These are phyloP conservation scores for Leucophora obtusa DNA, from an alignment of 2,888 invertebrate genomes.

Conservation along the genomic window DNA sequence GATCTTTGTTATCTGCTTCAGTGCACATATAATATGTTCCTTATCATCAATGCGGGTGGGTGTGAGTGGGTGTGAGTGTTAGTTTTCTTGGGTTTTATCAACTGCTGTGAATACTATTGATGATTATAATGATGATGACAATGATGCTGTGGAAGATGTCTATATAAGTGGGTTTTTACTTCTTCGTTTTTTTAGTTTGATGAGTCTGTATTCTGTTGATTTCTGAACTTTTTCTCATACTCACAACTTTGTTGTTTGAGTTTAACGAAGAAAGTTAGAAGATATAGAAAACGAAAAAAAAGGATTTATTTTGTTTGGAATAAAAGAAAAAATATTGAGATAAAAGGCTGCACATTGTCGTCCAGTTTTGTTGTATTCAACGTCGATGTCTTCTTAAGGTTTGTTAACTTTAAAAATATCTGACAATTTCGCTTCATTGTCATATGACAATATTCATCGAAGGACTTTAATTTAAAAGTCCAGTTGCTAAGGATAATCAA, in stretches of 20 bases:
- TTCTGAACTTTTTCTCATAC: conserved; percentile 28
- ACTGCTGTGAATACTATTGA: conserved; percentile 41
- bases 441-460: conserved; percentile 21
- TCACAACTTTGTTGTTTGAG: background rate
- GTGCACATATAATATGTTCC: conserved; percentile 67
- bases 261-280: conserved; percentile 12
- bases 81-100: conserved; percentile 22
- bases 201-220: conserved; percentile 35
- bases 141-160: conserved; percentile 40
- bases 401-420: conserved; percentile 57
- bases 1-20: conserved; percentile 76
- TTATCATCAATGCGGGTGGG: conserved; percentile 65
- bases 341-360: conserved; percentile 54
- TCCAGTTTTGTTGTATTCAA: conserved; percentile 31
- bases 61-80: conserved; percentile 43
- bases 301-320: conserved; percentile 40
- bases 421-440: conserved; percentile 49
- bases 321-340: conserved; percentile 20
- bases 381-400: conserved; percentile 39
- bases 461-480: conserved; percentile 9
- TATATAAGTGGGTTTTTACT: conserved; percentile 35
- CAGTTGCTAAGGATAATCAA: conserved; percentile 41
- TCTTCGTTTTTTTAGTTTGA: conserved; percentile 32
- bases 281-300: conserved; percentile 6
- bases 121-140: conserved; percentile 37